Evolutionary conservation across 1,140 invertebrate species (phyloP), one percentile per base, ranked within the genome.

Genomic region (Meteorus sp.): DNA sequence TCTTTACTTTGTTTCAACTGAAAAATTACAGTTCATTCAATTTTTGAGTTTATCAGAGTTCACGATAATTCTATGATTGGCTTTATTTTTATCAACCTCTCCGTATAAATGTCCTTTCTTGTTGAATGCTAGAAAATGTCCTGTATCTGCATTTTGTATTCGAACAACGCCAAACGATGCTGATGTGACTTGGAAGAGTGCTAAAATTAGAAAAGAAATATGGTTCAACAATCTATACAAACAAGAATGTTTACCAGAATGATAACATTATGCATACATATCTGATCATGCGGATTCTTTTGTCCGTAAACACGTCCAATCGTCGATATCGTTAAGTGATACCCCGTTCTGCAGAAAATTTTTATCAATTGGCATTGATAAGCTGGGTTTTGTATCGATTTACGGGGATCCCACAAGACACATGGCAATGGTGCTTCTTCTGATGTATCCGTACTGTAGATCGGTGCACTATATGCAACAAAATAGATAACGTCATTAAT

Each of bases 51-150:
- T 8, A 0, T 11, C 7, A 19, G 9, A 43, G 19, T 11, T 43
- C 13, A 7, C 6, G 11, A 43, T 20, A 17, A 43, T 6, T 43
- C 13, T 17, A 43, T 43, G 7, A 44, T 9, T 9, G 1, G 7
- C 11, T 2, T 53, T 39, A 6, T 9, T 6, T 31, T 47, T 13
- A 63, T 56, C 75, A 76, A 86, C 85, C 78, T 88, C 85, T 37
- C 82, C 85, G 65, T 85, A 86, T 6, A 88, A 69, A 41, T 78
- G 75, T 33, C 87, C 86, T 66, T 84, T 83, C 37, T 79, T 77
- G 62, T 86, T 82, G 75, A 88, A 87, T 11, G 85, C 85, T 15
- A 89, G 68, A 60, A 83, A 88, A 1, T 83, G 66, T 25, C 83
- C 81, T 1, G 83, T 82, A 58, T 84, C 76, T n/a, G 83, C 69